A percentile compares a stretch with the other conserved stretches of the same genome.
Conservation (phyloP, 2,888 invertebrate genomes). For the Drosophila acutilabella region DNA sequence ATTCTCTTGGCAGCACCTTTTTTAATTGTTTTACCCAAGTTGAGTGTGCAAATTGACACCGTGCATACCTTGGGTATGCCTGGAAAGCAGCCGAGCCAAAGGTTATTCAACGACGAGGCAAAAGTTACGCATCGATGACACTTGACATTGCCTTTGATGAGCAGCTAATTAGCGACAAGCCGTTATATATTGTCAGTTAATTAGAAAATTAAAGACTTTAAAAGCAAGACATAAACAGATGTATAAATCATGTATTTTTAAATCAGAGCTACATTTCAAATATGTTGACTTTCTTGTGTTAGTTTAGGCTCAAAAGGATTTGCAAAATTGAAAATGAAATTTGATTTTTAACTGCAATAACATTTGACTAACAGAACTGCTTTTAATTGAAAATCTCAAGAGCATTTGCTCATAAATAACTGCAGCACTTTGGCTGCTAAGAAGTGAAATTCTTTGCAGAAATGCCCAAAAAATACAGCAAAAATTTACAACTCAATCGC, state of each 20-base stretch:
- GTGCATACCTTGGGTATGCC: constrained; percentile 23
- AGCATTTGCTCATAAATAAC: not conserved
- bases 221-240: not conserved
- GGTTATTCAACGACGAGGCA: constrained; percentile 26
- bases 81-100: constrained; percentile 18
- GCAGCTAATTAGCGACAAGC: constrained; percentile 64
- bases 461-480: not conserved
- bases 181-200: constrained; percentile 65
- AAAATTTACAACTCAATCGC: constrained; percentile 24
- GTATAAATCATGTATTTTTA: too few species aligned
- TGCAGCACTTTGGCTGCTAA: too few species aligned
- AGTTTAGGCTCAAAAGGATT: too few species aligned
- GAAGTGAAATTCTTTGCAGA: not conserved
- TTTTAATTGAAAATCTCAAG: not conserved
- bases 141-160: constrained; percentile 57
- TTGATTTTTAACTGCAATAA: too few species aligned
- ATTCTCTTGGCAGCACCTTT: constrained; percentile 26
- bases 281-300: too few species aligned
- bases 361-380: not conserved
- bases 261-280: too few species aligned
- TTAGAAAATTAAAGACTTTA: constrained; percentile 31
- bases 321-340: too few species aligned
- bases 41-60: constrained; percentile 56
- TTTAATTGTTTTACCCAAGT: constrained; percentile 58
- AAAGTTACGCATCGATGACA: constrained; percentile 64